Percentiles rank a stretch among this genome's conserved stretches.
These are phyloP conservation scores for Penaeus vannamei DNA, from an alignment of 1,140 invertebrate species.

Conservation along the genomic window DNA sequence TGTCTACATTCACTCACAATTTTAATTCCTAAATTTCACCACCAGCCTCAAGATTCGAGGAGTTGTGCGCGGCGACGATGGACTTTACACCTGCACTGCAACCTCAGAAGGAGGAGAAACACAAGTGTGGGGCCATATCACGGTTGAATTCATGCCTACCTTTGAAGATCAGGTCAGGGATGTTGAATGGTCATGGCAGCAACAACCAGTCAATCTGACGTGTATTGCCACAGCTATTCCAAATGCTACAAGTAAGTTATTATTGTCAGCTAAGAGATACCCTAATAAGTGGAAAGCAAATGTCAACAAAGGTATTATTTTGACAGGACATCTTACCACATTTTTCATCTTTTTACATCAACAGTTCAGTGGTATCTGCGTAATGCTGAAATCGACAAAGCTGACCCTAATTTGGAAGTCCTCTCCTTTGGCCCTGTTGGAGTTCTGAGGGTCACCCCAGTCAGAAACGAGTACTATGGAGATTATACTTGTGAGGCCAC, in stretches of 20 bases:
- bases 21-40: background rate
- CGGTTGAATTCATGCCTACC: conserved; percentile 85
- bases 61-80: conserved; percentile 82
- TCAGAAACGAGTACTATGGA: conserved; percentile 79
- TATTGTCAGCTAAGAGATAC: background rate
- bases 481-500: conserved; percentile 86
- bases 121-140: conserved; percentile 85
- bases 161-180: conserved; percentile 81
- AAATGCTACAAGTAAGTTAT: conserved; percentile 80
- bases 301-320: no score
- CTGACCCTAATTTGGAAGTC: conserved; percentile 56
- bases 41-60: conserved; percentile 70
- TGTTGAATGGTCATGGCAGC: conserved; percentile 86
- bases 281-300: background rate
- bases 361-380: conserved; percentile 67
- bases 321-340: background rate
- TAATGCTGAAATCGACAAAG: conserved; percentile 48
- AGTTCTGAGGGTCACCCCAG: conserved; percentile 76
- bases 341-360: background rate
- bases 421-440: conserved; percentile 57
- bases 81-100: conserved; percentile 89
- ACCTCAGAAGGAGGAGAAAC: conserved; percentile 83
- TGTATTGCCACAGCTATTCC: conserved; percentile 92
- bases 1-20: background rate
- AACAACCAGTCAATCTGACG: conserved; percentile 84